These are phyloP conservation scores for Lytechinus pictus DNA, from an alignment of 35 echinoderm and acorn worm genomes.

Conservation along the genomic window DNA sequence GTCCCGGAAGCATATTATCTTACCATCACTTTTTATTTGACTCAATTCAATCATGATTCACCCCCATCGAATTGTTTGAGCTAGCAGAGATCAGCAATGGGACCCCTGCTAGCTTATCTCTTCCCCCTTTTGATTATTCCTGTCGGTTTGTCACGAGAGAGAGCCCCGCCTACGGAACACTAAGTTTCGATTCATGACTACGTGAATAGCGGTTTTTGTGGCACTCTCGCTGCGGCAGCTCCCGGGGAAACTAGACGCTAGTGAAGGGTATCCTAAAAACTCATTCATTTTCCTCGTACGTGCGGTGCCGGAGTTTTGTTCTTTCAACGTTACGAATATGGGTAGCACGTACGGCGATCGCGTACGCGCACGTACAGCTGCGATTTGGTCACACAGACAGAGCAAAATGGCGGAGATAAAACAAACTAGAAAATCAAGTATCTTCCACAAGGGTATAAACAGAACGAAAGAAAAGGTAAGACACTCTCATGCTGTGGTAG, in stretches of 20 bases:
- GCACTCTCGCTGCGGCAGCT: conserved; percentile 7
- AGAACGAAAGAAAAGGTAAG: conserved; percentile 66
- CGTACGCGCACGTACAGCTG: conserved; percentile 37
- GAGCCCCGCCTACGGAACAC: conserved; percentile 13
- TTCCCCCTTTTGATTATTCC: conserved; percentile 1
- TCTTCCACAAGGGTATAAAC: conserved; percentile 47
- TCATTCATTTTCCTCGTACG: not conserved
- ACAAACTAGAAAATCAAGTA: conserved; percentile 46
- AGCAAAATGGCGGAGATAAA: conserved; percentile 62
- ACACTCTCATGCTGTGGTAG: not conserved
- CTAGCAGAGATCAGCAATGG: not conserved
- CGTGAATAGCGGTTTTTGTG: not conserved
- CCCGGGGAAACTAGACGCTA: not conserved
- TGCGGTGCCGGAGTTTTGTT: not conserved
- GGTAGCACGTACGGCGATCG: conserved; percentile 40
- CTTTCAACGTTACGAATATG: not conserved
- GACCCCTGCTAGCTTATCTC: not conserved
- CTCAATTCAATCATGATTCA: not conserved
- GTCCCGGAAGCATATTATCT: not conserved
- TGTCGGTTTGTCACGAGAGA: not conserved
- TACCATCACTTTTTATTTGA: not conserved
- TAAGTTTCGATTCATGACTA: not conserved
- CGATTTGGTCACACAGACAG: conserved; percentile 42
- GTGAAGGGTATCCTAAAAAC: not conserved
- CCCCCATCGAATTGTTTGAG: not conserved